phyloP scores from a whole-genome alignment of 2,888 invertebrate species.

The Amblyjoppa fuscipennis region DNA sequence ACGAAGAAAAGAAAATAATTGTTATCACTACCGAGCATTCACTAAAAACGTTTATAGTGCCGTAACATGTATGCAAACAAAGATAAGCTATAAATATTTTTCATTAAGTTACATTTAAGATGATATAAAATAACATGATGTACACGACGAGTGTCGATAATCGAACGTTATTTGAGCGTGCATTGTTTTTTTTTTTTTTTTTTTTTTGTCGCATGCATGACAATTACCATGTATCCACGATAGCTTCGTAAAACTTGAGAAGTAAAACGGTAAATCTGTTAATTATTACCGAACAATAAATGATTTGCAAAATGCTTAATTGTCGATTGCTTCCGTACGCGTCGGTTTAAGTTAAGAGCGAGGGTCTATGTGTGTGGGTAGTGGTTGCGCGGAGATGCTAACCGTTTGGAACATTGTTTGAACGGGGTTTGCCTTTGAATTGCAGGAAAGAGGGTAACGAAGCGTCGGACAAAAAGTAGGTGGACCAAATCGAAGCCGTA shows the following conservation, averaged over 20 bases:
- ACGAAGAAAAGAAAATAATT: neutral
- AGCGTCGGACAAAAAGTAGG: neutral
- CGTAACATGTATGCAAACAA: neutral
- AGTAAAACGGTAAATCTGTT: neutral
- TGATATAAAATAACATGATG: neutral
- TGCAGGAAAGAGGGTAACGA: neutral
- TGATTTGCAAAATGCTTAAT: neutral
- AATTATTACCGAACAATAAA: neutral
- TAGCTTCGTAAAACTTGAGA: neutral
- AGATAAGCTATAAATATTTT: neutral
- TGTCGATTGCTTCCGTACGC: neutral
- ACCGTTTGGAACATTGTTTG: neutral
- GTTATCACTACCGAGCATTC: neutral
- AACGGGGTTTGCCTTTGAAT: conserved; percentile 3
- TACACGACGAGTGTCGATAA: neutral
- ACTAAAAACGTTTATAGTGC: neutral
- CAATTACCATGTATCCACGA: neutral
- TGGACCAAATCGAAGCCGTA: neutral
- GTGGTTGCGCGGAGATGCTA: neutral
- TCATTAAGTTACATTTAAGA: neutral
- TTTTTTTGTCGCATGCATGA: neutral
- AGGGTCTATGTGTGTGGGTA: neutral
- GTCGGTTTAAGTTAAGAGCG: neutral
- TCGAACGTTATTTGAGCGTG: neutral
- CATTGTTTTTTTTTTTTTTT: conserved; percentile 3